Evolutionary conservation across 2,113 vertebrate species (phyloP).

Genomic region (Smithornis capensis): DNA sequence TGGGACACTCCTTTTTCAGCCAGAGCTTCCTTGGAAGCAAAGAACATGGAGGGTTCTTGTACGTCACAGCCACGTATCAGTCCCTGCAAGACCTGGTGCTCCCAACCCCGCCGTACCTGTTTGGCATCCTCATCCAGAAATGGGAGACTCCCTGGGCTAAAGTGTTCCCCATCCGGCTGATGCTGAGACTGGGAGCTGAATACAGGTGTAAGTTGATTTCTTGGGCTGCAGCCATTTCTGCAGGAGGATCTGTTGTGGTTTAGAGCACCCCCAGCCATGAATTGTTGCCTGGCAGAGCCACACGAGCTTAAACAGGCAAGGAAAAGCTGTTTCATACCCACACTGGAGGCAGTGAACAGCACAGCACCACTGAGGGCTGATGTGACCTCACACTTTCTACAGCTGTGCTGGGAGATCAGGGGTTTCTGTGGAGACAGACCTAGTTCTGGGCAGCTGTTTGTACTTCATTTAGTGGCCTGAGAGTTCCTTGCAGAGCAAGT

Average conservation of each 20-base stretch:
- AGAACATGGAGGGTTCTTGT: constrained; percentile 96
- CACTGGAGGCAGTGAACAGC: not conserved
- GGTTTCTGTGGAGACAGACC: not conserved
- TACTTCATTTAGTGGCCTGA: not conserved
- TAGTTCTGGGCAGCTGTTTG: not conserved
- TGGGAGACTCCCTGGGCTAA: constrained; percentile 99
- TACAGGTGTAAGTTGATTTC: constrained; percentile 90
- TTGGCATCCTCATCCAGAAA: constrained; percentile 97
- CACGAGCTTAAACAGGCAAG: not conserved
- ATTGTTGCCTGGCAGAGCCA: not conserved
- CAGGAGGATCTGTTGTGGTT: not conserved
- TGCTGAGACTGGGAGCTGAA: constrained; percentile 95
- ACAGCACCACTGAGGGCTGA: not conserved
- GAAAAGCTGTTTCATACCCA: not conserved
- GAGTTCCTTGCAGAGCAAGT: not conserved
- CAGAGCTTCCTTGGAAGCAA: constrained; percentile 96
- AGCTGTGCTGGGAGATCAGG: not conserved
- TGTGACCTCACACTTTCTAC: not conserved
- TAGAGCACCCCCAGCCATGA: not conserved
- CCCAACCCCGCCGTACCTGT: constrained; percentile 92
- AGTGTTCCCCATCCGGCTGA: constrained; percentile 95
- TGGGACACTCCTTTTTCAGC: constrained; percentile 97
- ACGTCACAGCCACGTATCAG: constrained; percentile 92
- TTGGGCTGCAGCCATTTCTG: not conserved
- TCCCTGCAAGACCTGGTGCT: constrained; percentile 94